phyloP scores from a whole-genome alignment of 2,113 vertebrate genomes.

The Pithys albifrons region DNA sequence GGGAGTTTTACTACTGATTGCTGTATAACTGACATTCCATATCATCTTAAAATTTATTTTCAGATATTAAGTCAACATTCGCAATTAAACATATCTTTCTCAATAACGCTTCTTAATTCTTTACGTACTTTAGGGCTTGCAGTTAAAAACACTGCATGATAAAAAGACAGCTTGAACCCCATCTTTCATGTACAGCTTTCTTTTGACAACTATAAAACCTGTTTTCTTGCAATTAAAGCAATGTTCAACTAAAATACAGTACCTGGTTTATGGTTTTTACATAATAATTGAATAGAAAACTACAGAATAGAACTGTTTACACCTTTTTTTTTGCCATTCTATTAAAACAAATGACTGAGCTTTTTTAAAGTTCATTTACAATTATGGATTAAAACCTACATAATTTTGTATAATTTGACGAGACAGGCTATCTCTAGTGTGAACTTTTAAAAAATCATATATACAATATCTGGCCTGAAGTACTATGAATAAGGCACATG shows the following conservation, averaged over 20 bases:
- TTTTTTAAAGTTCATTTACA: slow-evolving; percentile 73
- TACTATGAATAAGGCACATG: slow-evolving; percentile 95
- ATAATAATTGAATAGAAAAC: slow-evolving; percentile 79
- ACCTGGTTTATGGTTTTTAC: slow-evolving; percentile 80
- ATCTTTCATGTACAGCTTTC: slow-evolving; percentile 64
- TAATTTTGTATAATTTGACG: slow-evolving; percentile 64
- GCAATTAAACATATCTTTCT: slow-evolving; percentile 51
- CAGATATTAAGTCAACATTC: slow-evolving; percentile 33
- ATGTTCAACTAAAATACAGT: slow-evolving; percentile 77
- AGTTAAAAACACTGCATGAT: slow-evolving; percentile 38
- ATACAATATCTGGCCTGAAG: slow-evolving; percentile 75
- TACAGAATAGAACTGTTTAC: slow-evolving; percentile 76
- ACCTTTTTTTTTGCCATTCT: slow-evolving; percentile 67
- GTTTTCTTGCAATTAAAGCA: slow-evolving; percentile 71
- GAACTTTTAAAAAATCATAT: slow-evolving; percentile 66
- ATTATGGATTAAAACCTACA: slow-evolving; percentile 72
- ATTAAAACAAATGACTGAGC: slow-evolving; percentile 67
- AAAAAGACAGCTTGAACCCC: slow-evolving; percentile 65
- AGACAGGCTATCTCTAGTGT: slow-evolving; percentile 68
- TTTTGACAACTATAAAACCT: slow-evolving; percentile 54
- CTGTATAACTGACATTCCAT: background rate
- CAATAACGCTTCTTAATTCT: slow-evolving; percentile 15
- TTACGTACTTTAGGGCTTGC: slow-evolving; percentile 35
- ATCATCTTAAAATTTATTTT: background rate
- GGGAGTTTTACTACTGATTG: background rate